Percentiles rank a stretch among this genome's conserved stretches.
Conservation (phyloP, 2,113 vertebrate genomes). For the Dermatemys mawii region DNA sequence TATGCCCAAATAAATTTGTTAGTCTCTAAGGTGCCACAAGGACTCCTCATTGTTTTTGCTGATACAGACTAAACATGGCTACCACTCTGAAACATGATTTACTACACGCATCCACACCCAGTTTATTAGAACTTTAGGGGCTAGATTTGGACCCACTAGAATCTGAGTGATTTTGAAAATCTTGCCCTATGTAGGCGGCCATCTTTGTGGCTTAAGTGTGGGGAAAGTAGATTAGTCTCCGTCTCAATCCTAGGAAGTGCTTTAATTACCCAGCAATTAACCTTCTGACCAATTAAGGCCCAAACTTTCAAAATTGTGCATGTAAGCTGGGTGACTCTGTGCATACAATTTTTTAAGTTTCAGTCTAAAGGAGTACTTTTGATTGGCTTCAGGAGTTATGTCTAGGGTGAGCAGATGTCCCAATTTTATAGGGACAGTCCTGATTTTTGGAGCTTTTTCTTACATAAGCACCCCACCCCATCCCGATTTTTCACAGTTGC, state of each 20-base stretch:
- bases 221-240: not conserved
- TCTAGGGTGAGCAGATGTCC: no score
- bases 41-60: no score
- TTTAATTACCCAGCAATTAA: not conserved
- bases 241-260: not conserved
- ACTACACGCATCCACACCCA: not conserved
- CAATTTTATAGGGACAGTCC: no score
- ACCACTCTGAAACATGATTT: not conserved
- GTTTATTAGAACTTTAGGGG: not conserved
- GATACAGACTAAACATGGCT: no score
- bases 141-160: not conserved
- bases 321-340: not conserved
- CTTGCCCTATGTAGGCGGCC: not conserved
- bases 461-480: no score
- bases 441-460: no score
- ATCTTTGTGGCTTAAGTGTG: not conserved
- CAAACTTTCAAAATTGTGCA: not conserved
- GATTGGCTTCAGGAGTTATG: not conserved
- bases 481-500: no score
- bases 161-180: not conserved
- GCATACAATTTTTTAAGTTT: not conserved
- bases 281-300: not conserved
- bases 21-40: no score
- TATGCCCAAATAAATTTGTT: no score
- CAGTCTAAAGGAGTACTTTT: not conserved